Base-by-base conservation (phyloP, 2,113 vertebrate genomes). In the Caranx ignobilis region DNA sequence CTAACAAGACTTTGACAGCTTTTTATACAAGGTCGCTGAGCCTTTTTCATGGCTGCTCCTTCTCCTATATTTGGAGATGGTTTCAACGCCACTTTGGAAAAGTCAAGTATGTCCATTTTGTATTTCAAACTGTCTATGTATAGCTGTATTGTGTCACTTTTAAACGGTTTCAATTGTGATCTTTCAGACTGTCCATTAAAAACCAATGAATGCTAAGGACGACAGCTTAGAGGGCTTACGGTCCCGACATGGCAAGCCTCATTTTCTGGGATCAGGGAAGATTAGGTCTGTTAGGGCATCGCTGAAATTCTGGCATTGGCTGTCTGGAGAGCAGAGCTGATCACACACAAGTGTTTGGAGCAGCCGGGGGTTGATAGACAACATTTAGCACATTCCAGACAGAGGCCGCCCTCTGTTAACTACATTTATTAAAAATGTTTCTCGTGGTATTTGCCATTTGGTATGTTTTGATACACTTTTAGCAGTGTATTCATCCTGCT, bases 241-340 rank as follows among this genome's bases (percentile, higher is more conserved):
- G 79, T n/a, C 65, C 68, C 75, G 57, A 89, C 88, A 75, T 4
- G 32, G 55, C 70, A 47, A 16, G 75, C 5, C 85, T 89, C 74
- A 89, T 91, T 92, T 87, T 86, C 75, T 85, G 80, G 89, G 92
- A 87, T 92, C 89, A 93, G 73, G 69, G 68, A 78, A 89, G 87
- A 91, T 93, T 92, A 92, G 81, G 7, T 82, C 55, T 21, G 71
- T 82, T 81, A 52, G 65, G 80, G 81, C 81, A 37, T 81, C 74
- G 21, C 68, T 85, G 66, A 75, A 77, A 87, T 77, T 77, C 68
- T 87, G 86, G 11, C 64, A 34, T 59, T 70, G 81, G 67, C 77
- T 79, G 80, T 77, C 84, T 80, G 77, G 68, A 50, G 64, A 57
- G 70, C 59, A 21, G 37, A 59, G 47, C 18, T 34, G 52, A 52